phyloP scores from a whole-genome alignment of 2,888 invertebrate genomes.

The Pecten maximus region DNA sequence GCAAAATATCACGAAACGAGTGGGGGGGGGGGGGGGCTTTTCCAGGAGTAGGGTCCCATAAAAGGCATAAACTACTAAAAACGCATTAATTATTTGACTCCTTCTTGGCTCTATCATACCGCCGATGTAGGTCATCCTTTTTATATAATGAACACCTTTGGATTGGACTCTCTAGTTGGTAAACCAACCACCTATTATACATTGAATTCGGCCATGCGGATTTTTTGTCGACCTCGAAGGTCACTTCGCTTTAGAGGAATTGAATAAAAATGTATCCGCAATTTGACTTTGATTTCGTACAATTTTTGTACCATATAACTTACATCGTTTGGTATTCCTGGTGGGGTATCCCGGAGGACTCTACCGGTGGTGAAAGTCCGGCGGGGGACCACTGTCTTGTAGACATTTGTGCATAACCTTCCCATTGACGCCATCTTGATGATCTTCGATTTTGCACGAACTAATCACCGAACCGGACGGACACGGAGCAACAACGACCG shows the following conservation, averaged over 20 bases:
- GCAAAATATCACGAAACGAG: too few relatives aligned
- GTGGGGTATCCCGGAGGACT: background rate
- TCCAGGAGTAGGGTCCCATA: too few relatives aligned
- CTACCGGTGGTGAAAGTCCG: background rate
- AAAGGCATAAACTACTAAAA: too few relatives aligned
- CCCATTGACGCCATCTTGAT: background rate
- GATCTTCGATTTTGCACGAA: background rate
- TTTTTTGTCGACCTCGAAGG: background rate
- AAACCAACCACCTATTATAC: too few relatives aligned
- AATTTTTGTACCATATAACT: background rate
- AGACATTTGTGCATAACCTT: background rate
- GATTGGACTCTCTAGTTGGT: too few relatives aligned
- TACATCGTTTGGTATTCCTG: background rate
- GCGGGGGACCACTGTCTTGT: background rate
- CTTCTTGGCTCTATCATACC: too few relatives aligned
- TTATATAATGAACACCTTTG: too few relatives aligned
- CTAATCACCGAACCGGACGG: background rate
- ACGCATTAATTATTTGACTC: too few relatives aligned
- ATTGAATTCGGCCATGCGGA: background rate
- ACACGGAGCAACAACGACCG: background rate
- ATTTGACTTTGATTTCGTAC: too few relatives aligned
- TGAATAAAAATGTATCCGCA: background rate
- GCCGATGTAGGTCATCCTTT: too few relatives aligned
- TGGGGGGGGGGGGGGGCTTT: too few relatives aligned
- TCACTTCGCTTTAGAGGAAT: background rate